Conservation (phyloP, 2,113 vertebrate species). For the Otocyon megalotis region DNA sequence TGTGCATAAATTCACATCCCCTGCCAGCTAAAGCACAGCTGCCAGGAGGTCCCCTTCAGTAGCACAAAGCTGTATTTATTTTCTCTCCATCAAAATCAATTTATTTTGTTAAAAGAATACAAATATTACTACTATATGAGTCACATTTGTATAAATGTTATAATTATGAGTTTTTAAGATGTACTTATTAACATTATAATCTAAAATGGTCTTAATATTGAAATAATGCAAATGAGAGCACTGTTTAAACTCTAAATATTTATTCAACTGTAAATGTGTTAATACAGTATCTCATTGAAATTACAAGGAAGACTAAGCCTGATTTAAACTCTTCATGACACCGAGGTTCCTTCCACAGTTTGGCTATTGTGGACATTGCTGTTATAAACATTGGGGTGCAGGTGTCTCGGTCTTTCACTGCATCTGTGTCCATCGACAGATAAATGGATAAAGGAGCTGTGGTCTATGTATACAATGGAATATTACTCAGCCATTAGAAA, state of each 20-base stretch:
- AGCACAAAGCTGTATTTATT: background rate
- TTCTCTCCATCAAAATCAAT: background rate
- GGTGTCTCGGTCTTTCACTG: no score
- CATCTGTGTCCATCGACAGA: no score
- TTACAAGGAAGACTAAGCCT: background rate
- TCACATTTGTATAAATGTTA: background rate
- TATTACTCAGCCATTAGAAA: no score
- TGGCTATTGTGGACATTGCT: no score
- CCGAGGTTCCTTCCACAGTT: no score
- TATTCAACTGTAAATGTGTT: background rate
- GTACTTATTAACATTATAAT: background rate
- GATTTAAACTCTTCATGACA: background rate
- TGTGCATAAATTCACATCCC: background rate
- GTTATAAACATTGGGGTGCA: no score
- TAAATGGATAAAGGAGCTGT: no score
- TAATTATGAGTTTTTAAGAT: background rate
- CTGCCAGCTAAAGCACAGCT: background rate
- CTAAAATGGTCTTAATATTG: background rate
- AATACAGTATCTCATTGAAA: background rate
- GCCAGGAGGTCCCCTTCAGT: background rate
- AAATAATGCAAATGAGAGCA: background rate
- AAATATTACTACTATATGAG: background rate
- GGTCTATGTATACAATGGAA: no score
- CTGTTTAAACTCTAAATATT: conserved; percentile 27
- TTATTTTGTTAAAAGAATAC: conserved; percentile 9